Evolutionary conservation across 2,888 invertebrate species (phyloP).

Genomic region (Tipula lateralis): DNA sequence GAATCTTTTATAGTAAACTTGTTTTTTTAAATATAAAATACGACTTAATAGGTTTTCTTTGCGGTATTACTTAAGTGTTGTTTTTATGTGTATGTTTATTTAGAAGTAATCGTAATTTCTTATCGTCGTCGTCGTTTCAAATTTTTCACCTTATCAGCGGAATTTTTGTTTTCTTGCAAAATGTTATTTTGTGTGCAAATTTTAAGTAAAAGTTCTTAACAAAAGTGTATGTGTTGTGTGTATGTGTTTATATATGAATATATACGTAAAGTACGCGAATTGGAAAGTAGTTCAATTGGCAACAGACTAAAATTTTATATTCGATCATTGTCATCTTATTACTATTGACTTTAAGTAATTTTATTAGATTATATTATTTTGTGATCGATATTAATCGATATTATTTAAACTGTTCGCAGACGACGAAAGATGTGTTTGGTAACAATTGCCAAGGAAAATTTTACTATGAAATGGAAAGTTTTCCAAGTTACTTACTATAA

Average conservation of each 20-base stretch:
- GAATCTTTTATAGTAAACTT: conserved; percentile 31
- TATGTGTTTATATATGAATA: not conserved
- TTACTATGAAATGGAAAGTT: too few species aligned
- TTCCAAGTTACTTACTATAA: too few species aligned
- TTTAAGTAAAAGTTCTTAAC: not conserved
- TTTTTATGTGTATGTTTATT: not conserved
- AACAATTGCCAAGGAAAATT: too few species aligned
- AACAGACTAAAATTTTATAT: not conserved
- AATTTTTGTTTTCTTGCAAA: not conserved
- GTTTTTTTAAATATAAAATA: not conserved
- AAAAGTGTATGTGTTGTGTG: not conserved
- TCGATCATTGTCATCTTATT: not conserved
- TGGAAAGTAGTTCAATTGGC: not conserved
- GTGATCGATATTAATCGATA: too few species aligned
- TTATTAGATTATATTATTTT: too few species aligned
- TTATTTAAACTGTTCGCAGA: too few species aligned
- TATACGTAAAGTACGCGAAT: not conserved
- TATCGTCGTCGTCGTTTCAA: not conserved
- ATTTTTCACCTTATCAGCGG: not conserved
- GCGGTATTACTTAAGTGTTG: not conserved
- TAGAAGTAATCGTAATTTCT: not conserved
- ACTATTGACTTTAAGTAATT: too few species aligned
- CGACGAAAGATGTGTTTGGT: too few species aligned
- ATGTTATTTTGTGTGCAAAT: not conserved
- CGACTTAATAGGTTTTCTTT: not conserved